A percentile compares a stretch with the other conserved stretches of the same genome.
Conservation (phyloP, 2,113 vertebrate species). For the sheep (Ovis aries) region DNA sequence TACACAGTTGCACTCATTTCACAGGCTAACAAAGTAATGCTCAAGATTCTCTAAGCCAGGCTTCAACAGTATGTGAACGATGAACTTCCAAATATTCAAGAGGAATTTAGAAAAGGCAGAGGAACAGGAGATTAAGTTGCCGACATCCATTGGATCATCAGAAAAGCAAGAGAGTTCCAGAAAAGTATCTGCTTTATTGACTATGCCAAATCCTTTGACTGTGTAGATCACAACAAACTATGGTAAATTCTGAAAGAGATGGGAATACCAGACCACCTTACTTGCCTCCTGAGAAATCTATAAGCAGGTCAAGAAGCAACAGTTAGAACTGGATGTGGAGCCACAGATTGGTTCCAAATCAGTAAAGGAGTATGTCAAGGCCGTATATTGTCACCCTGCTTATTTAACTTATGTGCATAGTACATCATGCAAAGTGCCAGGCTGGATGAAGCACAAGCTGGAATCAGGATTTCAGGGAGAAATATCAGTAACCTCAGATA, state of each 20-base stretch:
- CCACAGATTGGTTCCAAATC: not conserved
- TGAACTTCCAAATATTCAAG: not conserved
- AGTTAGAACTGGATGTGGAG: not conserved
- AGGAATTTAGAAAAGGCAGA: not conserved
- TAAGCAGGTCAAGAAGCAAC: not conserved
- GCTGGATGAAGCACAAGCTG: not conserved
- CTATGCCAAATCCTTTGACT: not conserved
- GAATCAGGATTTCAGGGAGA: not conserved
- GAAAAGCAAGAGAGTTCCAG: not conserved
- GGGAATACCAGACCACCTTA: not conserved
- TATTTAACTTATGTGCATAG: not conserved
- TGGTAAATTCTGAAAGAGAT: not conserved
- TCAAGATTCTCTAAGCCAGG: not conserved
- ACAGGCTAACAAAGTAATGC: not conserved
- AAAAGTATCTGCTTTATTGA: not conserved
- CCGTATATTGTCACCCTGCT: not conserved
- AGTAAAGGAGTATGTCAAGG: not conserved
- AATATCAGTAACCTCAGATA: not conserved
- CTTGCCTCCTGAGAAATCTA: not conserved
- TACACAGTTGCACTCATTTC: not conserved
- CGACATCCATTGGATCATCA: rapidly evolving
- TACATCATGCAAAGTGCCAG: not conserved
- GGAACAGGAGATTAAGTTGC: not conserved
- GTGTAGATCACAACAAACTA: not conserved
- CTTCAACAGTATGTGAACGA: not conserved